Evolutionary conservation across 2,797 vertebrate genomes (phyloP).

Genomic region (Scyliorhinus canicula): DNA sequence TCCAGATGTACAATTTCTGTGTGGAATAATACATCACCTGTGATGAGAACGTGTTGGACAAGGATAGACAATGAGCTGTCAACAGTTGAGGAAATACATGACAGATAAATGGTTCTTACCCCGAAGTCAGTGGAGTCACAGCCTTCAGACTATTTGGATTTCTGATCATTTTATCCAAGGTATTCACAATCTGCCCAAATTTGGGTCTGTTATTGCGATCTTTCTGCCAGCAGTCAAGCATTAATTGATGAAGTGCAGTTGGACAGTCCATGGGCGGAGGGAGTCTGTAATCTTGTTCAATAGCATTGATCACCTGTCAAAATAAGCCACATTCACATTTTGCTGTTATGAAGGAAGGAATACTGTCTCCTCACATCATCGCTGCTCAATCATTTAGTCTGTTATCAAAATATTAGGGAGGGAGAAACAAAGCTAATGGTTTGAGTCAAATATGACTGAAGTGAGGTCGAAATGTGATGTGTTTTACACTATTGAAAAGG

Average conservation of each 20-base stretch:
- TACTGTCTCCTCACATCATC: background rate
- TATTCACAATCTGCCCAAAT: conserved; percentile 96
- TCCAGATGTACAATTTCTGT: background rate
- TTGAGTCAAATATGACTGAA: no score
- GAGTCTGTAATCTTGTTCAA: conserved; percentile 92
- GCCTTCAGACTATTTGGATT: conserved; percentile 96
- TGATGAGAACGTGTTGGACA: background rate
- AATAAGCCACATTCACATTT: conserved; percentile 47
- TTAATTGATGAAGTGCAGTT: conserved; percentile 89
- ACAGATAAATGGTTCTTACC: conserved; percentile 58
- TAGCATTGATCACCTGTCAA: conserved; percentile 90
- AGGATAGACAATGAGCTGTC: background rate
- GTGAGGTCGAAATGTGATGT: no score
- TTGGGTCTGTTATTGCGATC: conserved; percentile 95
- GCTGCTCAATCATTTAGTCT: background rate
- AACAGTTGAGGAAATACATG: background rate
- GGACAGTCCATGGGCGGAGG: conserved; percentile 97
- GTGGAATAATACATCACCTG: background rate
- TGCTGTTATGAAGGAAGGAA: conserved; percentile 33
- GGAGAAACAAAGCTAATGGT: no score
- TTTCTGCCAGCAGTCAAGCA: conserved; percentile 98
- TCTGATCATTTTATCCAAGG: conserved; percentile 97
- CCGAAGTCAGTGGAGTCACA: conserved; percentile 90
- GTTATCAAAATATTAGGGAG: background rate
- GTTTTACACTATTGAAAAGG: no score